phyloP scores from a whole-genome alignment of 2,797 vertebrate species.

The Pantherophis alleghaniensis region DNA sequence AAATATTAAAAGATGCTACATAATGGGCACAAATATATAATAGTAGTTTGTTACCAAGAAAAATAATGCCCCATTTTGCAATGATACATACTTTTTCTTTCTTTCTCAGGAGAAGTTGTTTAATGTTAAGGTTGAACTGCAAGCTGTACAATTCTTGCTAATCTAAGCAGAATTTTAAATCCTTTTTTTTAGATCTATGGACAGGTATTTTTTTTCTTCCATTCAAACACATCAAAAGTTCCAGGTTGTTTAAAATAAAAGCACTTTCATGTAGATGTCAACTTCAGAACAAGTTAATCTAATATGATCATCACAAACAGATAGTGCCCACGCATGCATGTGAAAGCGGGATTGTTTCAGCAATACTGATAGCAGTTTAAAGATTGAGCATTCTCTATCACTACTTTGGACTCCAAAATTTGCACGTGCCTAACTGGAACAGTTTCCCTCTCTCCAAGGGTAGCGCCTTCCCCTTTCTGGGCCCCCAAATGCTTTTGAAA shows the following conservation, averaged over 20 bases:
- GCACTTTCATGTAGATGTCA: neutral
- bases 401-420: neutral
- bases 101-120: conserved; percentile 8
- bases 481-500: neutral
- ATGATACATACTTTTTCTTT: conserved; percentile 18
- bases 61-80: conserved; percentile 30
- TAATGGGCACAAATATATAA: conserved; percentile 32
- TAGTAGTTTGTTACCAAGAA: conserved; percentile 13
- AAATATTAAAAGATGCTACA: conserved; percentile 39
- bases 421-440: neutral
- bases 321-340: neutral
- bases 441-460: neutral
- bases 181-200: neutral
- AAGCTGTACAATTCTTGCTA: neutral
- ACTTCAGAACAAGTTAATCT: neutral
- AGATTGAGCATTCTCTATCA: neutral
- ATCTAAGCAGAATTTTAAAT: neutral
- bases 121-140: neutral
- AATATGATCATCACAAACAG: neutral
- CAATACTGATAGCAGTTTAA: neutral
- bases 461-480: neutral
- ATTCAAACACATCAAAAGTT: neutral
- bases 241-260: neutral
- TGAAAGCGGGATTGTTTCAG: neutral
- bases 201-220: neutral